These are phyloP conservation scores for Drosophila greeni DNA, from an alignment of 2,888 invertebrate genomes.

Conservation along the genomic window DNA sequence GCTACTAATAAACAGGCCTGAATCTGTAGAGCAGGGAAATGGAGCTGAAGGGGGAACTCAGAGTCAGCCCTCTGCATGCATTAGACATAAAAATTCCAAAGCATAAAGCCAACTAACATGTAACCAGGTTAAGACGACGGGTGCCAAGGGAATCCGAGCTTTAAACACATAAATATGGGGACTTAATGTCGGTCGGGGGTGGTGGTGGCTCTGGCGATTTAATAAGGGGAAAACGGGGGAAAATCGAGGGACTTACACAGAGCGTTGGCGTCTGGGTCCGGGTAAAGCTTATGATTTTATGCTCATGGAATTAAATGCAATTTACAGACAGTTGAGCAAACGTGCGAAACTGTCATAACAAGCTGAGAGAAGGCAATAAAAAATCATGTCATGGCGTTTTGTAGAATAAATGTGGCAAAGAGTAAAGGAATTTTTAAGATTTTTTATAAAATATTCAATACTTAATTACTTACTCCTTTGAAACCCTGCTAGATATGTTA, in stretches of 20 bases:
- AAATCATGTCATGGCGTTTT: constrained; percentile 5
- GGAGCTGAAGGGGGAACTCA: not conserved
- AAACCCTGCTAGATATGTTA: not conserved
- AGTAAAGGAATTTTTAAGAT: not conserved
- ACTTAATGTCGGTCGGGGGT: constrained; percentile 35
- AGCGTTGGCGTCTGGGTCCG: constrained; percentile 26
- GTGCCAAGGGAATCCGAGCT: constrained; percentile 37
- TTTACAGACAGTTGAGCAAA: constrained; percentile 16
- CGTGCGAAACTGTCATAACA: constrained; percentile 24
- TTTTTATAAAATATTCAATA: not conserved
- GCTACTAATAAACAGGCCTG: constrained; percentile 63
- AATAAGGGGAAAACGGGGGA: not conserved
- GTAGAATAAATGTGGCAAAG: constrained; percentile 2
- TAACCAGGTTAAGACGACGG: constrained; percentile 42
- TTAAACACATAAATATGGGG: constrained; percentile 53
- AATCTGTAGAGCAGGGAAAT: constrained; percentile 1
- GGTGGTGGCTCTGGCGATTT: not conserved
- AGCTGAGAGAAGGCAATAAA: constrained; percentile 4
- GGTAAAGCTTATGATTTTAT: constrained; percentile 22
- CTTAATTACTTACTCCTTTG: not conserved
- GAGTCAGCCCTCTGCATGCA: constrained; percentile 36
- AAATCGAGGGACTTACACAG: not conserved
- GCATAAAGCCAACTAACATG: constrained; percentile 59
- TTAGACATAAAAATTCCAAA: constrained; percentile 65
- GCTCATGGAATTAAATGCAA: constrained; percentile 17